Evolutionary conservation across 2,113 vertebrate species (phyloP), one percentile per base, ranked within the genome.

Genomic region (Oreocharis arfaki): DNA sequence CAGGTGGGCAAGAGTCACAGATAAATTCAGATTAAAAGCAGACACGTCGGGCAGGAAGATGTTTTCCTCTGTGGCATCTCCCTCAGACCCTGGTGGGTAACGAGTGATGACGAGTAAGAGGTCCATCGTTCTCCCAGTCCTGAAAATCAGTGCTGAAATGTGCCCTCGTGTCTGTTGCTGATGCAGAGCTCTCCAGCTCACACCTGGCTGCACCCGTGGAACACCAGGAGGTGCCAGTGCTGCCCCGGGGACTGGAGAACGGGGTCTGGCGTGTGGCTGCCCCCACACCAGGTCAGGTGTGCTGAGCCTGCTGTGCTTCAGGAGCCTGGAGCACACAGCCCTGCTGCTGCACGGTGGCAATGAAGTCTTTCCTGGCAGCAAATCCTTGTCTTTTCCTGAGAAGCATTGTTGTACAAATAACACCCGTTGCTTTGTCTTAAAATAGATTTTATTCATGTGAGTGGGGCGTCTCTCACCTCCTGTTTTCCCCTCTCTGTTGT

Each of bases 261-360:
- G 9, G 4, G 5, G 27, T 46, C 15, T 55, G 73, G 42, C 6
- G 0, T 9, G 4, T 13, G 42, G 30, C 47, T 59, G 75, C 3
- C 50, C 2, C 0, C 6, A 3, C 30, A 42, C 44, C 47, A 3
- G 50, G 6, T 1, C 37, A 12, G 42, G 10, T 0, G 3, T 46
- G 11, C 28, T 17, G 10, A 63, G 57, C 78, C 49, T 26, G 47
- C 16, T 4, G 1, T 27, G 57, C 83, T 33, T 6, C 57, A 30
- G 53, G 27, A 84, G 80, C 70, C 49, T 15, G 61, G 33, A 65
- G 65, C 53, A 37, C 76, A 5, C 63, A 17, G 50, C 37, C 74
- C 87, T 73, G 57, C 67, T 88, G 18, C 3, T 19, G 61, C 56
- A 23, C 87, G 39, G 18, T 44, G 63, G n/a, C 28, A 59, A 21